phyloP scores from a whole-genome alignment of 2,797 vertebrate genomes.

The Ibycter americanus region DNA sequence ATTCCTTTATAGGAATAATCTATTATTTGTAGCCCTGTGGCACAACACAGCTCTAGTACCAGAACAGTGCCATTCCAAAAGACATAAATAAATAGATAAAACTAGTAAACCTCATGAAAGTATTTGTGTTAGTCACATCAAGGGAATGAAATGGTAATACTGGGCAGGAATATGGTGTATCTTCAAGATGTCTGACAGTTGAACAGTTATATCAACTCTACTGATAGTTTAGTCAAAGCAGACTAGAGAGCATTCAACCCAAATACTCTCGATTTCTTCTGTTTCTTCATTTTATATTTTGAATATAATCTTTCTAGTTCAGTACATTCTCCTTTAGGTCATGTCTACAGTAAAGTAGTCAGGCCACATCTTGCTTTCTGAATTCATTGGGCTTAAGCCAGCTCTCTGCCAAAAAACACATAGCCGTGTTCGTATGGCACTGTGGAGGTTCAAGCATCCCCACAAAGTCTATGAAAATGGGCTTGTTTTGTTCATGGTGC shows the following conservation, averaged over 20 bases:
- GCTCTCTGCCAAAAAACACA: neutral
- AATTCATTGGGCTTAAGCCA: neutral
- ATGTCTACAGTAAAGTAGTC: neutral
- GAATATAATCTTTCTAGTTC: neutral
- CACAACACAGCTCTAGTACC: neutral
- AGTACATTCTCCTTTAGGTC: neutral
- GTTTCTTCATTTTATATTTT: neutral
- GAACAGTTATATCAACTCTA: neutral
- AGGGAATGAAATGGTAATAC: neutral
- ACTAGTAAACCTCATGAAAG: neutral
- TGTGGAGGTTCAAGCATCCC: neutral
- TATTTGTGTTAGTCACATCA: neutral
- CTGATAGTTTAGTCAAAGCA: neutral
- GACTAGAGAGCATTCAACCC: neutral
- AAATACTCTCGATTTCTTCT: neutral
- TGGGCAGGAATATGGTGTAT: neutral
- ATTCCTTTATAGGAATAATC: neutral
- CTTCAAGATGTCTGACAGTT: neutral
- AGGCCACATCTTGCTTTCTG: neutral
- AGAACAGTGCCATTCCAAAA: neutral
- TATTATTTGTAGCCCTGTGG: neutral
- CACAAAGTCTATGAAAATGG: neutral
- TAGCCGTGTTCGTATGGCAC: rapidly evolving
- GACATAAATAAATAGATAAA: neutral
- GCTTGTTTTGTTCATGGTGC: neutral